Evolutionary conservation across 53 echinoderm and acorn worm species (phyloP), one percentile per base, ranked within the genome.

Genomic region (Hippasteria phrygiana): DNA sequence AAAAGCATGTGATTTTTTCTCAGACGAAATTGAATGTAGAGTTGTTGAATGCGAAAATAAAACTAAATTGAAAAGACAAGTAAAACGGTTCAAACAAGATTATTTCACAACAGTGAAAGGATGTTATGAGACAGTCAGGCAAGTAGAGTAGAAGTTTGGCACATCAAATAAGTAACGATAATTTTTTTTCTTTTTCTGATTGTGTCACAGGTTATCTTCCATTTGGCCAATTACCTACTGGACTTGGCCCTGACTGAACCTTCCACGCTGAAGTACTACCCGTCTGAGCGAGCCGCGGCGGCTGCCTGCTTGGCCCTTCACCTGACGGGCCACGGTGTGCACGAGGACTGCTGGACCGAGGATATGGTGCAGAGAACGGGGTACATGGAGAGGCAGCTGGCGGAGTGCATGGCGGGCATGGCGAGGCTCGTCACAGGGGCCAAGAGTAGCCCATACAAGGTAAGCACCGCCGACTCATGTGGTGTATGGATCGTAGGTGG

Each of bases 251-350:
- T 78, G 31, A 18, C 35, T 34, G 48, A 46, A 9, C 14, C 12
- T 4, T 50, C 78, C 4, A 14, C 54, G 46, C 36, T 54, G n/a
- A 48, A 50, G 48, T 78, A 28, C 54, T 78, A 50, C 78, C 78
- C 78, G 34, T 78, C 78, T 3, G 78, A 78, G 35, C 36, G 51
- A 26, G 55, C 78, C 17, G 78, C 78, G 33, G 78, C 78, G 32
- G 78, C 78, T 13, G 9, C 27, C 27, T 50, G 78, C 55, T 33
- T 78, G 11, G 78, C 78, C 36, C 34, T 43, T 10, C 33, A 50
- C 35, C 22, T 78, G 3, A 32, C 43, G 18, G n/a, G 36, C 13
- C 55, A 29, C 10, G 29, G 36, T n/a, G 28, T 54, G 8, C 28
- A 33, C 7, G 67, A 67, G 67, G 67, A 67, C 37, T 67, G 67